A percentile compares a stretch with the other conserved stretches of the same genome.
phyloP scores from a whole-genome alignment of 1,140 invertebrate genomes.

The Agrypnia vestita region DNA sequence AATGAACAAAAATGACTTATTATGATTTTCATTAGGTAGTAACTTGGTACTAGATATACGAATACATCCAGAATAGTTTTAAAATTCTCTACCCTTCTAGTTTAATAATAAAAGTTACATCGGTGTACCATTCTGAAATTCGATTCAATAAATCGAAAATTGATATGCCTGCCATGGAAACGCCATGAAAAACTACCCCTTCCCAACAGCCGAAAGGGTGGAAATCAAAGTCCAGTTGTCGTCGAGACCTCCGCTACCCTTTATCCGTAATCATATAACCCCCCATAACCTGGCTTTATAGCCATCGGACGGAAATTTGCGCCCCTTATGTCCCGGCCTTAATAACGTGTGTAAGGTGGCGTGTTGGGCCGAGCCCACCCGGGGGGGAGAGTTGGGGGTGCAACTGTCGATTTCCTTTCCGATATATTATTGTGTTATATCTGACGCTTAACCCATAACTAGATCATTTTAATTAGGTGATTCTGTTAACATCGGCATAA shows the following conservation, averaged over 20 bases:
- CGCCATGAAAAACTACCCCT: slow-evolving; percentile 42
- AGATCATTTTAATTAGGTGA: no score
- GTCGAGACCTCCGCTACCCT: slow-evolving; percentile 48
- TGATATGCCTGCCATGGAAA: slow-evolving; percentile 36
- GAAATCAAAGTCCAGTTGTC: slow-evolving; percentile 55
- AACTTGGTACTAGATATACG: no score
- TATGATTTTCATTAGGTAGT: no score
- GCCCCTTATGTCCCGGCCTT: slow-evolving; percentile 49
- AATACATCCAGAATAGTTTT: neutral
- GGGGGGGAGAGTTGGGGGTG: neutral
- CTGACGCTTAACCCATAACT: no score
- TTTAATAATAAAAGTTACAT: neutral
- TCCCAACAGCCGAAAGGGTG: slow-evolving; percentile 45
- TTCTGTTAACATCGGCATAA: no score
- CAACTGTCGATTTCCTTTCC: neutral
- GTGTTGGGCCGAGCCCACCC: slow-evolving; percentile 26
- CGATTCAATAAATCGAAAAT: slow-evolving; percentile 38
- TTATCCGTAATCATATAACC: slow-evolving; percentile 61
- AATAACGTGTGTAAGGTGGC: slow-evolving; percentile 50
- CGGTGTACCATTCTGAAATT: neutral
- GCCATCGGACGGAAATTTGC: slow-evolving; percentile 59
- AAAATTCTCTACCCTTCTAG: neutral
- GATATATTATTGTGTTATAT: neutral
- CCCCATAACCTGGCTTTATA: slow-evolving; percentile 60
- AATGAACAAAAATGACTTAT: no score